Percentiles rank a stretch among this genome's conserved stretches.
These are phyloP conservation scores for Xestobium rufovillosum DNA, from an alignment of 2,888 invertebrate species.

Conservation along the genomic window DNA sequence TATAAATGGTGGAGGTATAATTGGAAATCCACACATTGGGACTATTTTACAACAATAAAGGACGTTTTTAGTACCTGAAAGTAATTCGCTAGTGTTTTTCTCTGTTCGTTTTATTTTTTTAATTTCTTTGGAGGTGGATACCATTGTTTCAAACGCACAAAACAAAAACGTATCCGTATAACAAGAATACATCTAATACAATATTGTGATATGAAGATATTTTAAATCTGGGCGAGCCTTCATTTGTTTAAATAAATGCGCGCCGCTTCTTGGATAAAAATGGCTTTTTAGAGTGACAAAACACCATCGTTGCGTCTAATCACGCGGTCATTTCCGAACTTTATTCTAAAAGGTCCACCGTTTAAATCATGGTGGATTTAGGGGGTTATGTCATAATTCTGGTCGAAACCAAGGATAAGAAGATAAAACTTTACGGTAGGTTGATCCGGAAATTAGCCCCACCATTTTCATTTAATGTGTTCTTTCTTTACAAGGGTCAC, in stretches of 20 bases:
- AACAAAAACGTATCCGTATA: slow-evolving; percentile 27
- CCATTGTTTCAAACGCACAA: slow-evolving; percentile 30
- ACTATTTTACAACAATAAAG: slow-evolving; percentile 29
- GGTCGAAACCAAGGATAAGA: slow-evolving; percentile 89
- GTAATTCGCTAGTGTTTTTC: slow-evolving; percentile 19
- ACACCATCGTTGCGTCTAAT: too few species aligned
- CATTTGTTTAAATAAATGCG: too few species aligned
- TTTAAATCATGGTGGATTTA: slow-evolving; percentile 68
- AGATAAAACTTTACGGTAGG: slow-evolving; percentile 86
- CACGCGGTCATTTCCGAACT: slow-evolving; percentile 12
- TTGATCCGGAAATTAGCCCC: slow-evolving; percentile 15
- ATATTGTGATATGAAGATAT: too few species aligned
- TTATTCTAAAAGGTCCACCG: slow-evolving; percentile 26
- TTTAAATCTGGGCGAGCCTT: too few species aligned
- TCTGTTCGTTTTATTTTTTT: slow-evolving; percentile 19
- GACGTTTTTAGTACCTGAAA: slow-evolving; percentile 34
- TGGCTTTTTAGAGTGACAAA: too few species aligned
- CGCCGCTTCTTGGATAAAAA: too few species aligned
- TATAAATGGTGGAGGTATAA: slow-evolving; percentile 39
- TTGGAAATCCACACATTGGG: slow-evolving; percentile 35
- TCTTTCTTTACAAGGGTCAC: slow-evolving; percentile 56
- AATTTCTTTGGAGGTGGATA: too few species aligned
- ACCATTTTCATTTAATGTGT: too few species aligned
- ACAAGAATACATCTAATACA: too few species aligned
- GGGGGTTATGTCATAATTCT: slow-evolving; percentile 93